Percentiles rank a stretch among this genome's conserved stretches.
Evolutionary conservation across 2,113 vertebrate genomes (phyloP).

Genomic region (Ictalurus punctatus): DNA sequence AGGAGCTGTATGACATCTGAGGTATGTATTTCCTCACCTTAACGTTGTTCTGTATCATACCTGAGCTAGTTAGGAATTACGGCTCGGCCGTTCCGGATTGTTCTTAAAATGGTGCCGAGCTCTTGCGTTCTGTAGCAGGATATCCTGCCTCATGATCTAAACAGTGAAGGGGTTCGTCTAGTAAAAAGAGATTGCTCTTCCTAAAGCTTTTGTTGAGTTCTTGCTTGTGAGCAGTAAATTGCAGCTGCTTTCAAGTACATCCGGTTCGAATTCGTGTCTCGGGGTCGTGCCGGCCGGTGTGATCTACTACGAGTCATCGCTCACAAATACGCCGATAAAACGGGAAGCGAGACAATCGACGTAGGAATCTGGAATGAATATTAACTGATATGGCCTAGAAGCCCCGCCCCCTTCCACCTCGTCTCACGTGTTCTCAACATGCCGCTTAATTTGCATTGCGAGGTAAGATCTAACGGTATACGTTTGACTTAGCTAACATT

Average conservation of each 20-base stretch:
- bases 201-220: not conserved
- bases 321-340: not conserved
- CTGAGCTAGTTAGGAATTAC: not conserved
- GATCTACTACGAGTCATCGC: not conserved
- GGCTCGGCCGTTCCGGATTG: not conserved
- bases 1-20: conserved; percentile 22
- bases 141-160: not conserved
- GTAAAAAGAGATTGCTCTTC: not conserved
- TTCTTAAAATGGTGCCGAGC: not conserved
- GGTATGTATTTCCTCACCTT: not conserved
- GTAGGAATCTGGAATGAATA: not conserved
- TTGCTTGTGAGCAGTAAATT: not conserved
- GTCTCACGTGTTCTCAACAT: not conserved
- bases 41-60: not conserved
- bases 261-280: not conserved
- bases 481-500: not conserved
- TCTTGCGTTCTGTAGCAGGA: not conserved
- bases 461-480: not conserved
- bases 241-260: not conserved
- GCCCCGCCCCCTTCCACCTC: not conserved
- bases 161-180: not conserved
- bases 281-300: not conserved
- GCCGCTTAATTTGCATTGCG: not conserved
- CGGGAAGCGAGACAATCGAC: not conserved
- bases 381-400: too few relatives aligned